Evolutionary conservation across 1,140 invertebrate genomes (phyloP), one percentile per base, ranked within the genome.

Genomic region (Trichogramma pretiosum): DNA sequence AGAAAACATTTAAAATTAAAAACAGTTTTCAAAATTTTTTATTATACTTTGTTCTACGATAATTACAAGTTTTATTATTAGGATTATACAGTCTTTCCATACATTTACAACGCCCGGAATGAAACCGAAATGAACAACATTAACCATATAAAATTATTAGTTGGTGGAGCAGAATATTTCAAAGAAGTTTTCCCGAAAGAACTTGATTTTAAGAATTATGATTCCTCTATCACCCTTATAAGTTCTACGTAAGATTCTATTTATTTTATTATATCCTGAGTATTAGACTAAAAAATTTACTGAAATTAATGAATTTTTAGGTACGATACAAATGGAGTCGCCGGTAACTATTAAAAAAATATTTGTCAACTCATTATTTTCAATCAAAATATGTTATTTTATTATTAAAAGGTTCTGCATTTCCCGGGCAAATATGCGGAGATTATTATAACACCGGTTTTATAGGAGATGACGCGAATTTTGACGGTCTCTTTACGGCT

Each of bases 131-230:
- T 18, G 24, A 11, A 28, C 1, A 8, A n/a, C 2, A 10, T 41
- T 1, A 18, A 41, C 19, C 4, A 5, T 13, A 1, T 8, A 17
- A 18, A 18, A 28, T 3, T 41, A 10, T 7, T 41, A 1, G 13
- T 8, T 14, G 17, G 23, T 3, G 13, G 8, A 19, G 10, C 4
- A 3, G 8, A 41, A 8, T 41, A 41, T 30, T 41, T 41, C 24
- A 5, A 3, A 10, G 24, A 17, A 3, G 2, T 13, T 18, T 41
- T 41, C 14, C 16, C 11, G 9, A 13, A 30, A 5, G 5, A 30
- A 10, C 1, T 41, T 17, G 23, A 28, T 30, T 41, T 41, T 26
- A 16, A 28, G n/a, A 41, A 41, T 41, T 41, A 41, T 26, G 39
- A 41, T 26, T 18, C 39, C 5, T 13, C 13, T 13, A 41, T 41